Conservation (phyloP, 2,113 vertebrate species). For the Marmota flaviventris region DNA sequence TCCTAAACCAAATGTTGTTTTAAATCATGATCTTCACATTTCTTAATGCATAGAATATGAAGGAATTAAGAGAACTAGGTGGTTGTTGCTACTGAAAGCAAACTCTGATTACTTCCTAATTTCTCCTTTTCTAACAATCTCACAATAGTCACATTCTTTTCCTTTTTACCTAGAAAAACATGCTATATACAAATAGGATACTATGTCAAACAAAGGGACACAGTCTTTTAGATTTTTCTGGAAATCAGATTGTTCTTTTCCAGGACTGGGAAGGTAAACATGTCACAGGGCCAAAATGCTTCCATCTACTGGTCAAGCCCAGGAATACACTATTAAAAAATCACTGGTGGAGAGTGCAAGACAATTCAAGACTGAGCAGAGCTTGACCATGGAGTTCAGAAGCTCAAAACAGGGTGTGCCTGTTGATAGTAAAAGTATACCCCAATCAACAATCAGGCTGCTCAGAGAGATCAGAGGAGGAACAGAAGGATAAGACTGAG, state of each 20-base stretch:
- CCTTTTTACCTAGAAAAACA: neutral
- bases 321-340: neutral
- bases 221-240: conserved; percentile 54
- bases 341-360: neutral
- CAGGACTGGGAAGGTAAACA: neutral
- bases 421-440: neutral
- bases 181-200: neutral
- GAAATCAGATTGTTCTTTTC: conserved; percentile 36
- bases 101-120: neutral
- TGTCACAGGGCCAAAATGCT: conserved; percentile 12
- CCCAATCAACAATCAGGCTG: neutral
- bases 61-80: neutral
- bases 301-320: conserved; percentile 49
- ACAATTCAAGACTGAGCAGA: neutral
- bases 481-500: neutral
- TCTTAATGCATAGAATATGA: conserved; percentile 22
- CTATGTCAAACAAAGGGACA: neutral
- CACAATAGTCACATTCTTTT: neutral
- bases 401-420: neutral
- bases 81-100: neutral
- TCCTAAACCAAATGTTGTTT: conserved; percentile 1
- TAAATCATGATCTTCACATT: conserved; percentile 15
- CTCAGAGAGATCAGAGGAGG: neutral
- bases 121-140: conserved; percentile 8
- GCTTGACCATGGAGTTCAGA: neutral